Evolutionary conservation across 2,888 invertebrate genomes (phyloP).

Genomic region (Reticulitermes lucifugus): DNA sequence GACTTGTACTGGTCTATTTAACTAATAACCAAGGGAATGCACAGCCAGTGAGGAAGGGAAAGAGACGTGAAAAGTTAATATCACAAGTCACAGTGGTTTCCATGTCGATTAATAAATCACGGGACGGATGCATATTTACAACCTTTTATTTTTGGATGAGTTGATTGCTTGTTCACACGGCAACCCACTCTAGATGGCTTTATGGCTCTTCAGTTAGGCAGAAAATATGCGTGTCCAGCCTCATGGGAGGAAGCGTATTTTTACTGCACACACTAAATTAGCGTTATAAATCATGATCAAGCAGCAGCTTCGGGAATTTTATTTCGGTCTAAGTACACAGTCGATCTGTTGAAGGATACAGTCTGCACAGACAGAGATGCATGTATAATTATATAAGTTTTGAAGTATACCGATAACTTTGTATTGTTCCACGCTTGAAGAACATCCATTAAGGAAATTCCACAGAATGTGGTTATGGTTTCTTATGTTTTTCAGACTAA

Average conservation of each 20-base stretch:
- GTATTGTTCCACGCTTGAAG: too few relatives aligned
- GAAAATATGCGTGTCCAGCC: neutral
- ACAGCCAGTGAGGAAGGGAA: neutral
- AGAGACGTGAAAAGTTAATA: neutral
- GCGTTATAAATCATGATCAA: neutral
- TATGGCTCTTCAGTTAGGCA: neutral
- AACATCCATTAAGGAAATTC: too few relatives aligned
- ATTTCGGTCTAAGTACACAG: neutral
- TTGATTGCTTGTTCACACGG: slow-evolving; percentile 6
- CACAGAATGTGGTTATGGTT: too few relatives aligned
- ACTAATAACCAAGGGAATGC: slow-evolving; percentile 2
- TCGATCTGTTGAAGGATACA: neutral
- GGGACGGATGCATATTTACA: neutral
- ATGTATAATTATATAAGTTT: neutral
- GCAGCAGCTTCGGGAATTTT: neutral
- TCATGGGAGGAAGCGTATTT: neutral
- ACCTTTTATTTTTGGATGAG: neutral
- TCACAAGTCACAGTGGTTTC: neutral
- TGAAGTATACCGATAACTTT: too few relatives aligned
- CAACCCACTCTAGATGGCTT: neutral
- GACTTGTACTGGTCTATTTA: neutral
- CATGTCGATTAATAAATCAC: slow-evolving; percentile 6
- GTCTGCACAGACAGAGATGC: neutral
- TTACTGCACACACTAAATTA: neutral
- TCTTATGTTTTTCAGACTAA: too few relatives aligned